Base-by-base conservation (phyloP, 2,888 invertebrate species). In the Lepetodrilus schrolli region DNA sequence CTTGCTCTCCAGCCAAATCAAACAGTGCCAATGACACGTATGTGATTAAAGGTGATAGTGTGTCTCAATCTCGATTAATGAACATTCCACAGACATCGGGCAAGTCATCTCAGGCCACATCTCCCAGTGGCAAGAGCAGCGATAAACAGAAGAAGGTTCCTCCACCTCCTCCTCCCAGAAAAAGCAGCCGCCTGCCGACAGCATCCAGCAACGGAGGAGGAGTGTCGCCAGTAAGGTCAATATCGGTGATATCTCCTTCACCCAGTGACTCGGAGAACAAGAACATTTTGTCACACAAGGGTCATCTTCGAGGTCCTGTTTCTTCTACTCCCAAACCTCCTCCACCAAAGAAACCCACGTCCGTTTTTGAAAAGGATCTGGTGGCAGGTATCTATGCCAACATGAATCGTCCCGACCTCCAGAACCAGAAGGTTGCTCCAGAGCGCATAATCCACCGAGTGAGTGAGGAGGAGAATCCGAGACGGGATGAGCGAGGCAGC, bases 141-240 rank as follows among this genome's bases (percentile, higher is more conserved):
- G 80, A 50, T 7, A 81, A 79, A 69, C 81, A 80, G 36, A 88
- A 86, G 75, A 88, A 86, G 74, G 81, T 86, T 34, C 89, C 89
- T 1, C 89, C 89, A 8, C 89, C 89, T 3, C 89, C 89, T 23
- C 89, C 89, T 10, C 89, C 88, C 0, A 76, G 88, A 48, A 87
- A 83, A 70, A 86, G 85, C 65, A 87, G 87, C 75, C 76, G 80
- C 43, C 74, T 83, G 13, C 79, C 84, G 13, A 80, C 82, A 10
- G 77, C 78, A 5, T 75, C 79, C 5, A 78, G 76, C 66, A 81
- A 80, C 74, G 83, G 83, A 49, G 72, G 70, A 21, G n/a, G 20
- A 4, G 49, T 77, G 65, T 49, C 74, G 23, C 70, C 74, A 48
- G 17, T 73, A 17, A 72, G 70, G 50, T 50, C 72, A 17, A 36